phyloP scores from a whole-genome alignment of 2,113 vertebrate species.

The Aphyosemion australe region DNA sequence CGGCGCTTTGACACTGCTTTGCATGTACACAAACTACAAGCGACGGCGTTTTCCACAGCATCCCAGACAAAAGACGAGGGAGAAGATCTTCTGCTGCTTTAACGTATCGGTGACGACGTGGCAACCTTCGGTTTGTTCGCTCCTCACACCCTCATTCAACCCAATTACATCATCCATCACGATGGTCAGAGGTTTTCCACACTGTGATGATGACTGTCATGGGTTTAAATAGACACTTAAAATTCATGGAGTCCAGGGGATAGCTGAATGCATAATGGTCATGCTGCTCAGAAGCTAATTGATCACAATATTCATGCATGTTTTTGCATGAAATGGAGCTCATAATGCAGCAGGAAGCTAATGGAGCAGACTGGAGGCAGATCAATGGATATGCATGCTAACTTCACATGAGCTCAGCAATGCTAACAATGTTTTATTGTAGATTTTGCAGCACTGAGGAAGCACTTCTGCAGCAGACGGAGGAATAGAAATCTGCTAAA shows the following conservation, averaged over 20 bases:
- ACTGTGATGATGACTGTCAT: constrained; percentile 44
- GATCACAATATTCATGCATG: constrained; percentile 47
- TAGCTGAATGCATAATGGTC: constrained; percentile 47
- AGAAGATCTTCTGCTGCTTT: constrained; percentile 22
- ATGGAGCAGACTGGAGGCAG: constrained; percentile 21
- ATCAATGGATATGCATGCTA: constrained; percentile 46
- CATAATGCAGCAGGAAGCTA: constrained; percentile 11
- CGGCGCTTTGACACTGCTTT: constrained; percentile 68
- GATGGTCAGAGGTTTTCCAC: constrained; percentile 48
- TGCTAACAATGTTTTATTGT: constrained; percentile 8
- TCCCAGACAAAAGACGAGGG: constrained; percentile 53
- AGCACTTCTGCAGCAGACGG: constrained; percentile 17
- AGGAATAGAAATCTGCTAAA: constrained; percentile 33
- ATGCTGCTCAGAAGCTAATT: constrained; percentile 52
- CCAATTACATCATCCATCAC: constrained; percentile 58
- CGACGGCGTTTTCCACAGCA: constrained; percentile 64
- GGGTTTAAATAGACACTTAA: constrained; percentile 60
- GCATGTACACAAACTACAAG: constrained; percentile 66
- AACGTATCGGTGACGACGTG: constrained; percentile 9
- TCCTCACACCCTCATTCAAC: constrained; percentile 48
- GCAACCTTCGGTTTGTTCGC: constrained; percentile 23
- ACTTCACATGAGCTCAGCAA: constrained; percentile 36
- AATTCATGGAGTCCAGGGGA: constrained; percentile 53
- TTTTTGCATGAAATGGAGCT: constrained; percentile 41
- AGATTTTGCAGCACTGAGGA: constrained; percentile 1